Evolutionary conservation across 2,797 vertebrate species (phyloP), one percentile per base, ranked within the genome.

Genomic region (Danio albolineatus): DNA sequence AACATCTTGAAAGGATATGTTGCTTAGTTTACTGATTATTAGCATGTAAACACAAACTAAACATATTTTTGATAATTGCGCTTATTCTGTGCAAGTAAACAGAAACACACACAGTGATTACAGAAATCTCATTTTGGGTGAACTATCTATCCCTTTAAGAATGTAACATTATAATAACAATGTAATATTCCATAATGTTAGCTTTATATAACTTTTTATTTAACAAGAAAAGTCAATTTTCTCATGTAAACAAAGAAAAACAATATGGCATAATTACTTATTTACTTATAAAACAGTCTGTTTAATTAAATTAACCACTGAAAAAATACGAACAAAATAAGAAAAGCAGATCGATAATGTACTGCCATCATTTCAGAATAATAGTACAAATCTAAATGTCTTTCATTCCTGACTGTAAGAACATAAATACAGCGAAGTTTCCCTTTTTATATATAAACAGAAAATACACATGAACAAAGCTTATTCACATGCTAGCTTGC

Each of bases 401-500:
- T 38, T 38, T 74, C 0, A 57, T 21, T 66, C 48, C 17, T 38
- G 10, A 74, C 46, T 41, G 28, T 12, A n/a, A 38, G n/a, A 19
- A 51, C 28, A 67, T 9, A 66, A 48, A n/a, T 5, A 57, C 43
- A 5, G 10, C 19, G 10, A 38, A 59, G 5, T 59, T 38, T 59
- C 21, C n/a, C 21, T 54, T 76, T 57, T 77, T 66, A n/a, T 1
- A 66, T 1, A 56, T 17, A 7, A 17, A 49, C 4, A 53, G 16
- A 16, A 38, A 14, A 41, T 54, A 43, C 5, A 53, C 12, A 51
- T 61, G 44, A 41, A 71, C 39, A 17, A 17, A 44, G n/a, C 54
- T 94, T 91, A 97, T 88, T 96, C 95, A 89, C 96, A 96, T 2
- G 95, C 95, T 84, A 98, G 93, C 90, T 97, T 98, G 71, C 95